phyloP scores from a whole-genome alignment of 2,888 invertebrate species.

The Brachyopa scutellaris region DNA sequence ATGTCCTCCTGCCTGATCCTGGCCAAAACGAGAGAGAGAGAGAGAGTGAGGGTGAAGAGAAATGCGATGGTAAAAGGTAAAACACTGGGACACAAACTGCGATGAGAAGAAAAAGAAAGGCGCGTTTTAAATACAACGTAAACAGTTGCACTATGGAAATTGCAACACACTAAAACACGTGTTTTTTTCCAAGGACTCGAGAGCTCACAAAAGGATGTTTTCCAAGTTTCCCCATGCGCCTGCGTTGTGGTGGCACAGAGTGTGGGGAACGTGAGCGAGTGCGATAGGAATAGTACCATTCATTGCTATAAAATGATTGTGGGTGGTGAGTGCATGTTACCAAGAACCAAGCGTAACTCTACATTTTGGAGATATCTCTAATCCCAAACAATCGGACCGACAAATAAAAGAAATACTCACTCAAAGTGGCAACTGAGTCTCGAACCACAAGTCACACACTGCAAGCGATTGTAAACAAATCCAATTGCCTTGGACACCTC shows the following conservation, averaged over 20 bases:
- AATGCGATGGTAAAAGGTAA: too few species aligned
- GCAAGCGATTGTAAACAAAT: conserved; percentile 40
- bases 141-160: conserved; percentile 52
- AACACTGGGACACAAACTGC: conserved; percentile 4
- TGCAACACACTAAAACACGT: conserved; percentile 48
- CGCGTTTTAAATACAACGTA: conserved; percentile 45
- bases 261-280: conserved; percentile 29
- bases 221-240: conserved; percentile 45
- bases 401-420: too few species aligned
- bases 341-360: neutral
- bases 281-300: neutral
- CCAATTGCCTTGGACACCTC: conserved; percentile 27
- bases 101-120: conserved; percentile 16
- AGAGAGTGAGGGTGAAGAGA: too few species aligned
- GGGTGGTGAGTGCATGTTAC: conserved; percentile 4
- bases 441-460: conserved; percentile 2
- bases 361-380: too few species aligned
- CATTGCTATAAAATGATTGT: neutral
- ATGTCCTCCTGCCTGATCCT: conserved; percentile 26
- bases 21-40: neutral
- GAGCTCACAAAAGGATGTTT: conserved; percentile 7
- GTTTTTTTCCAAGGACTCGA: conserved; percentile 26
- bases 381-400: too few species aligned
- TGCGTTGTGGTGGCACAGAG: conserved; percentile 9
- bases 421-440: conserved; percentile 32